Evolutionary conservation across 1,140 invertebrate genomes (phyloP).

Genomic region (Nephotettix cincticeps): DNA sequence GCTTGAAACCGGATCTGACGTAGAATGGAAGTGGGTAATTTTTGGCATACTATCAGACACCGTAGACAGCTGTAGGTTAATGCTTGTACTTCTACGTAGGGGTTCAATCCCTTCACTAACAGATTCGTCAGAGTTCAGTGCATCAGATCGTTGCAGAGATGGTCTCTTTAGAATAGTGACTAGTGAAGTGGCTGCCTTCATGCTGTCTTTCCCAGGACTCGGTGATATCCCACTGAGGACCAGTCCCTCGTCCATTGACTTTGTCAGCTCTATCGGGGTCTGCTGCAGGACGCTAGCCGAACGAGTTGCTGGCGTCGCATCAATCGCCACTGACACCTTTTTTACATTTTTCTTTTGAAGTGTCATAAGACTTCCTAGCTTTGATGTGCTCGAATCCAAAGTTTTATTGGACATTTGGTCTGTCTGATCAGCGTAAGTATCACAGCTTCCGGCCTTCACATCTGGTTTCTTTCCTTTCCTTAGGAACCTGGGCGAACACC

Average conservation of each 20-base stretch:
- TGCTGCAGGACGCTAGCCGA: slow-evolving; percentile 69
- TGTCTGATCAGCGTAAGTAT: slow-evolving; percentile 23
- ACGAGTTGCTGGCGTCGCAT: slow-evolving; percentile 69
- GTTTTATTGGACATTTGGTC: slow-evolving; percentile 29
- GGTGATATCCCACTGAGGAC: slow-evolving; percentile 13
- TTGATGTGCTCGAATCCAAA: slow-evolving; percentile 26
- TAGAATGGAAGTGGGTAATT: slow-evolving; percentile 67
- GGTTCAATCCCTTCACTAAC: neutral
- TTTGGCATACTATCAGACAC: slow-evolving; percentile 18
- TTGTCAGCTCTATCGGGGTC: slow-evolving; percentile 69
- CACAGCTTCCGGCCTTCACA: slow-evolving; percentile 18
- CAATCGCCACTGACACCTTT: slow-evolving; percentile 71
- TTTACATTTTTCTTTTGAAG: slow-evolving; percentile 48
- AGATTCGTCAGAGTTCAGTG: slow-evolving; percentile 31
- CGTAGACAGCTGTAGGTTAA: slow-evolving; percentile 22
- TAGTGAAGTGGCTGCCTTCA: slow-evolving; percentile 24
- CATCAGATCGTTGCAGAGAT: slow-evolving; percentile 32
- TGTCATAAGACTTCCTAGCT: slow-evolving; percentile 25
- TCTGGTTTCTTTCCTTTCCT: slow-evolving; percentile 48
- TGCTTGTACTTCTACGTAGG: slow-evolving; percentile 19
- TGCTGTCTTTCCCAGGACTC: neutral
- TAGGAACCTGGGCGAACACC: slow-evolving; percentile 64
- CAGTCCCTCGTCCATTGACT: slow-evolving; percentile 47
- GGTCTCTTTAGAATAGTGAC: slow-evolving; percentile 25
- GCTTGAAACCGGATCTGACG: slow-evolving; percentile 58